Evolutionary conservation across 2,888 invertebrate genomes (phyloP), one percentile per base, ranked within the genome.

Genomic region (Brachyptera putata): DNA sequence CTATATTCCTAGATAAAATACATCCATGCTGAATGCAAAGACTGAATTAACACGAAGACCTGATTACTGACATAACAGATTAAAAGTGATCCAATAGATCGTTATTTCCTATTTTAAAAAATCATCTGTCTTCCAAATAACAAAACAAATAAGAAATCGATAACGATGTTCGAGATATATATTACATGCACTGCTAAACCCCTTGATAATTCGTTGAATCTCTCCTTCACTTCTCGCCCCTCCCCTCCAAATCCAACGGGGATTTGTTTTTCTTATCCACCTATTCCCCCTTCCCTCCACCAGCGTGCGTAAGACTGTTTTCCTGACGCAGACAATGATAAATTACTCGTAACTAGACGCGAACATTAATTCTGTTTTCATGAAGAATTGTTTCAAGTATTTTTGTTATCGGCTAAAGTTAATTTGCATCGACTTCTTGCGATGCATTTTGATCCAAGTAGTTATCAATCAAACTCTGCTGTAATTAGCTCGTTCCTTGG

Each of bases 401-500:
- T 36, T 53, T 34, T 34, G 53, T 18, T 34, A 21, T 7, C 22
- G 24, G 53, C 18, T 21, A 25, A 22, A 53, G 53, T 53, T 53
- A 53, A 53, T 53, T 53, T 53, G 53, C 53, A 53, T 53, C 21
- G 53, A 53, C 34, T 53, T 53, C 24, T 53, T 53, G 53, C 46
- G 30, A 30, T 30, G 30, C 30, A 7, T 11, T 30, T 30, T 11
- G 30, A 11, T 30, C 11, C 30, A n/a, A n/a, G n/a, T n/a, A n/a
- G n/a, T n/a, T n/a, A n/a, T n/a, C n/a, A n/a, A n/a, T n/a, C n/a
- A n/a, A n/a, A n/a, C n/a, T n/a, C n/a, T n/a, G n/a, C n/a, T n/a
- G n/a, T n/a, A n/a, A n/a, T n/a, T n/a, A n/a, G n/a, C n/a, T n/a
- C n/a, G n/a, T n/a, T n/a, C n/a, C n/a, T n/a, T n/a, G n/a, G n/a